Percentiles rank a stretch among this genome's conserved stretches.
Evolutionary conservation across 2,113 vertebrate genomes (phyloP).

Genomic region (Myanophis thanlyinensis): DNA sequence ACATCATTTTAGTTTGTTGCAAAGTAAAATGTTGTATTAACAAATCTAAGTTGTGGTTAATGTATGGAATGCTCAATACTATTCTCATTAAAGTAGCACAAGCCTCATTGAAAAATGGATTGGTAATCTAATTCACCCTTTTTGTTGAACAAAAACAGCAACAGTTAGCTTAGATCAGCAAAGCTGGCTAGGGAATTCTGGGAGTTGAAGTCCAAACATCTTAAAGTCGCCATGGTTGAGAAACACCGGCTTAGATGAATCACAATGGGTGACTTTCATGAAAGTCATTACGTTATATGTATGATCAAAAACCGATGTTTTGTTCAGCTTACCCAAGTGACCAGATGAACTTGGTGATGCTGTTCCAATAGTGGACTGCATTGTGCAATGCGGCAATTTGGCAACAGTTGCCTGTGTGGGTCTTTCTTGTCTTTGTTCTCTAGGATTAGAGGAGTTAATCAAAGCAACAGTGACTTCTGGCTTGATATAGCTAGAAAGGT

Average conservation of each 20-base stretch:
- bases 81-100: background rate
- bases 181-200: no score
- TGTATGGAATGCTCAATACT: background rate
- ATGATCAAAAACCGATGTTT: background rate
- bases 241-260: background rate
- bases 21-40: background rate
- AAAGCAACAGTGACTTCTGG: constrained; percentile 59
- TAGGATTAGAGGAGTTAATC: constrained; percentile 60
- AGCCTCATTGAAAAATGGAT: background rate
- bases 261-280: background rate
- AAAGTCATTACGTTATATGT: background rate
- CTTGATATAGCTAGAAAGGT: constrained; percentile 56
- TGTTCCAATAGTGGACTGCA: constrained; percentile 12
- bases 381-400: constrained; percentile 49
- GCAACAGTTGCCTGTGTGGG: constrained; percentile 22
- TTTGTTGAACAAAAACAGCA: background rate
- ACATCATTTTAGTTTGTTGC: background rate
- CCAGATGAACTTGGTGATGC: background rate
- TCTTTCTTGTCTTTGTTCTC: constrained; percentile 58
- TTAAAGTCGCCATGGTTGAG: no score
- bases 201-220: no score
- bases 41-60: background rate
- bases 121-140: background rate
- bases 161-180: background rate
- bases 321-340: fast-evolving